Conservation (phyloP, 2,888 invertebrate species). For the Cylindroiulus punctatus region DNA sequence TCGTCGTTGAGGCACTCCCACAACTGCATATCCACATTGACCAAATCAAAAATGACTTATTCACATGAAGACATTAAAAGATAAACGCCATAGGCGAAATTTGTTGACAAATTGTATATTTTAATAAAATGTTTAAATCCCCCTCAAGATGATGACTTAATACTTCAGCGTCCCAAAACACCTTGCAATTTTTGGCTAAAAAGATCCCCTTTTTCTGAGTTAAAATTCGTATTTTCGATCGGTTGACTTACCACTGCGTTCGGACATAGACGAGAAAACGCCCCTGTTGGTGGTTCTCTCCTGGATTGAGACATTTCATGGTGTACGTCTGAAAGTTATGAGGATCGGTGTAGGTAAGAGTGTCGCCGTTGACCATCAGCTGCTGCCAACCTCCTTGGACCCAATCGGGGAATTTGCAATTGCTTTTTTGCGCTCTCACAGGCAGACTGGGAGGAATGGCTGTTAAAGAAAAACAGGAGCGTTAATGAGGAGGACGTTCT, state of each 20-base stretch:
- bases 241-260: slow-evolving; percentile 70
- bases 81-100: too few relatives aligned
- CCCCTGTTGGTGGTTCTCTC: slow-evolving; percentile 64
- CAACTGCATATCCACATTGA: too few relatives aligned
- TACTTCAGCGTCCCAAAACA: too few relatives aligned
- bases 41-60: too few relatives aligned
- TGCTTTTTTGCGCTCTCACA: slow-evolving; percentile 58
- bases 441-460: slow-evolving; percentile 57
- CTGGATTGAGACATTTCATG: slow-evolving; percentile 67
- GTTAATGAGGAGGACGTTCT: not conserved
- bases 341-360: slow-evolving; percentile 69
- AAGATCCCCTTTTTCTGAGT: too few relatives aligned
- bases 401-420: slow-evolving; percentile 72
- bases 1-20: too few relatives aligned
- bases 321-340: slow-evolving; percentile 70
- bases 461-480: not conserved
- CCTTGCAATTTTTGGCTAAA: too few relatives aligned
- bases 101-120: too few relatives aligned
- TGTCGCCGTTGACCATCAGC: slow-evolving; percentile 68
- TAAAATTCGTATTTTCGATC: too few relatives aligned
- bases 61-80: too few relatives aligned
- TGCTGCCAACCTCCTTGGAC: slow-evolving; percentile 74
- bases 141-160: too few relatives aligned
- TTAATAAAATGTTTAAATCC: too few relatives aligned
- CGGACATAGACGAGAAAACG: slow-evolving; percentile 69